Base-by-base conservation (phyloP, 2,797 vertebrate species). In the Stomatorhinus walkeri region DNA sequence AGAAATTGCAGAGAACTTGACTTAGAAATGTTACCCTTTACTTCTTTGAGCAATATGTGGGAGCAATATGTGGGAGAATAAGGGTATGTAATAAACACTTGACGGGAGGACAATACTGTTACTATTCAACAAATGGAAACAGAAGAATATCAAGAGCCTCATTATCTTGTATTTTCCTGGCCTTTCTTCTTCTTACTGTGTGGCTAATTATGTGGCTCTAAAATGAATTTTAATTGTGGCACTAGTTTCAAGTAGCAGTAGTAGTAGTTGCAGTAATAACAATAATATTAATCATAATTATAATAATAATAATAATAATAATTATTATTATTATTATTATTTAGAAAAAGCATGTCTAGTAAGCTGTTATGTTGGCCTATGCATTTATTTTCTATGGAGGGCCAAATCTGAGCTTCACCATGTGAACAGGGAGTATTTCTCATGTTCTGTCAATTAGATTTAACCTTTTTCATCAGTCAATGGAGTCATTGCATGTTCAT, bases 51-150 rank as follows among this genome's bases (percentile, higher is more conserved):
- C n/a, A n/a, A n/a, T n/a, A n/a, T n/a, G n/a, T n/a, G n/a, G n/a
- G n/a, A 10, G 43, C 91, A 91, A 89, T 88, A 0, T 91, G 92
- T 91, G 90, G 88, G 91, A 84, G 56, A 90, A 24, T 89, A 6
- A 7, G 40, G 19, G 3, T 54, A n/a, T 0, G 54, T 3, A 89
- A 40, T 87, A 87, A 46, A 79, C 85, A 16, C 7, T 16, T 8
- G 28, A 40, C 36, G 32, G 52, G 72, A 43, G 87, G 72, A 88
- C 28, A 88, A n/a, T 46, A n/a, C 32, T 9, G 76, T 46, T 22
- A 83, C 76, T 83, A 48, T 83, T 83, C 16, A 83, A 14, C 40
- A 4, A 48, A 48, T 48, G 19, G 49, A 52, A 52, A 28, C 14
- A 7, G 83, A 51, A 52, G 4, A 54, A 52, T 32, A 16, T 54